Conservation (phyloP, 2,888 invertebrate species). For the Lasius platythorax region DNA sequence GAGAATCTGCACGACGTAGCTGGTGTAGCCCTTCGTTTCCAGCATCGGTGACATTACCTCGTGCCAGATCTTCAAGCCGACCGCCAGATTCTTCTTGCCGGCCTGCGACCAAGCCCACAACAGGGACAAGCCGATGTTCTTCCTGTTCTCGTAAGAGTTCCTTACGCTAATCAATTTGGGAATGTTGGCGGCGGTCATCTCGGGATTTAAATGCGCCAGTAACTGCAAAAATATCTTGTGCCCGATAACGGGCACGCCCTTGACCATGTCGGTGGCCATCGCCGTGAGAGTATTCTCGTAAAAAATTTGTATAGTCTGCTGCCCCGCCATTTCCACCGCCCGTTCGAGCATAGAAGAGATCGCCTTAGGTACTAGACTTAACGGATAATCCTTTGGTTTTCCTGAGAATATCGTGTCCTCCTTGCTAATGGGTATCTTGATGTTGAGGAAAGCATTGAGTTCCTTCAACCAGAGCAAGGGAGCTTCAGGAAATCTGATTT, state of each 20-base stretch:
- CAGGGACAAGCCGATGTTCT: conserved; percentile 90
- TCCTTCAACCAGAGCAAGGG: conserved; percentile 91
- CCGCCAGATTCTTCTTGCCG: conserved; percentile 89
- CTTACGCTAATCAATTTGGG: conserved; percentile 89
- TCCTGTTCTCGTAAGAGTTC: conserved; percentile 93
- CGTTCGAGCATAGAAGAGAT: conserved; percentile 86
- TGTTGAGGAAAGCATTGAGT: conserved; percentile 89
- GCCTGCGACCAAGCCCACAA: conserved; percentile 93
- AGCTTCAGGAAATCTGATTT: conserved; percentile 90
- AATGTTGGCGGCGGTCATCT: conserved; percentile 88
- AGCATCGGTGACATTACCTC: conserved; percentile 91
- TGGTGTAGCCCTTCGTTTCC: conserved; percentile 91
- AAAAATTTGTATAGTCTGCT: conserved; percentile 89
- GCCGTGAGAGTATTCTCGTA: conserved; percentile 91
- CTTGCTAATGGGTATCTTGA: conserved; percentile 89
- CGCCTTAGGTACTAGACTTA: conserved; percentile 87
- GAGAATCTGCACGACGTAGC: conserved; percentile 89
- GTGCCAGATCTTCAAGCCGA: conserved; percentile 92
- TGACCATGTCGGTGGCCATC: conserved; percentile 91
- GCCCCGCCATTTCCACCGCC: conserved; percentile 88
- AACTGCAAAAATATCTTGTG: conserved; percentile 91
- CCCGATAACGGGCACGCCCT: conserved; percentile 89
- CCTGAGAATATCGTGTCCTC: conserved; percentile 89
- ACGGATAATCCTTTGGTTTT: conserved; percentile 88
- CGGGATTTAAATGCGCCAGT: conserved; percentile 89